Evolutionary conservation across 2,113 vertebrate genomes (phyloP), one percentile per base, ranked within the genome.

Genomic region (Pipra filicauda): DNA sequence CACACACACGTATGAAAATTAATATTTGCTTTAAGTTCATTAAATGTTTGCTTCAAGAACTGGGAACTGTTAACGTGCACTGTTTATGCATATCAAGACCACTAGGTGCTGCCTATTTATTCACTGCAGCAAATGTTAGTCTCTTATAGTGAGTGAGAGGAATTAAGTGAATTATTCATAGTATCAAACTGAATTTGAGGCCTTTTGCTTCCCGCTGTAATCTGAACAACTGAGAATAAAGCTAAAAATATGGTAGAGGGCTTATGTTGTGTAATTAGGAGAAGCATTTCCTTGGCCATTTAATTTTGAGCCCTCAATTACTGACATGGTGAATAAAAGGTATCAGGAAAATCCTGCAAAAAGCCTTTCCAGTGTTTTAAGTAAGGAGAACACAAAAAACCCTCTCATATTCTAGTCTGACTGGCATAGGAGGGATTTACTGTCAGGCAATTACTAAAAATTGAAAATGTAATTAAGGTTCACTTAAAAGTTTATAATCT

Each of bases 381-480:
- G 75, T 73, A 70, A 73, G 35, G 35, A 73, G 54, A 58, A 55
- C 37, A 83, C 26, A 67, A 83, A 80, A 72, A 80, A 4, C 15
- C 31, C 20, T 65, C 46, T 37, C 1, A 0, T 80, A 43, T 80
- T 91, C 39, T 81, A 44, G 26, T 85, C 57, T 84, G 82, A 55
- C 55, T 77, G 64, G 35, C 31, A 61, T 48, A 57, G 85, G 71
- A 92, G 65, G 72, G 92, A 93, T 96, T 96, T 96, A 59, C 48
- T 86, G 43, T 37, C 79, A 85, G 51, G 27, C 9, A 1, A 57
- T 91, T 95, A 86, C 72, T 71, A 70, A 92, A 93, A 92, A 95
- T 75, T 96, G 90, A 93, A 96, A 94, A 90, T 52, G 14, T 86
- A 92, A 90, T 96, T 94, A 92, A 88, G 69, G 57, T 80, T 96